Conservation (phyloP, 2,797 vertebrate genomes). For the Mormyrops attenuatus region DNA sequence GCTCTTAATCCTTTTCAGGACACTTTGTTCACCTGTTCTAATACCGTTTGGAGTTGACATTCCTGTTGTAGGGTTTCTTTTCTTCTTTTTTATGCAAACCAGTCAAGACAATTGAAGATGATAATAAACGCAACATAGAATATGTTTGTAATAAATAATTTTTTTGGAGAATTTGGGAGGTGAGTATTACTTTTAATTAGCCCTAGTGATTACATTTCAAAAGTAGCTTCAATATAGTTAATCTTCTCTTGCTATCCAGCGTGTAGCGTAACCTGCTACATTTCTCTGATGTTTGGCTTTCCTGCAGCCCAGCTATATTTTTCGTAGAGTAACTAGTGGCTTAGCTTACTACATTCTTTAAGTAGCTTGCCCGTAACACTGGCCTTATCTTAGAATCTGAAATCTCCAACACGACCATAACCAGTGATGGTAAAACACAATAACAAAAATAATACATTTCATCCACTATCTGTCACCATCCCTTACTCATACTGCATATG, state of each 20-base stretch:
- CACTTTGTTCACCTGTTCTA: background rate
- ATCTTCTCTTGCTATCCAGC: background rate
- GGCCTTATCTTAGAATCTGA: background rate
- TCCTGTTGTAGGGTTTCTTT: background rate
- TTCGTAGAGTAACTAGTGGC: background rate
- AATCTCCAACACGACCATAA: background rate
- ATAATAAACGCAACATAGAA: background rate
- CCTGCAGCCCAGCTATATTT: background rate
- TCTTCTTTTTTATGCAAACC: background rate
- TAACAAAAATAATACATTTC: background rate
- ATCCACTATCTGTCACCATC: background rate
- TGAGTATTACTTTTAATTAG: background rate
- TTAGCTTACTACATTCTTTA: background rate
- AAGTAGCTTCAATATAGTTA: background rate
- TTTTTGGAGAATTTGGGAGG: background rate
- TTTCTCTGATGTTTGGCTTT: background rate
- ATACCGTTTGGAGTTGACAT: background rate
- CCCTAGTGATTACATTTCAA: background rate
- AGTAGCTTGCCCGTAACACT: background rate
- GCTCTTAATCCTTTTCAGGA: background rate
- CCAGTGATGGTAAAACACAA: background rate
- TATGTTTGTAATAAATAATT: background rate
- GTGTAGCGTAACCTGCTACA: background rate
- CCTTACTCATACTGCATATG: background rate
- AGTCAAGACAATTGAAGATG: background rate